Conservation (phyloP, 2,797 vertebrate genomes). For the Malurus splendens region DNA sequence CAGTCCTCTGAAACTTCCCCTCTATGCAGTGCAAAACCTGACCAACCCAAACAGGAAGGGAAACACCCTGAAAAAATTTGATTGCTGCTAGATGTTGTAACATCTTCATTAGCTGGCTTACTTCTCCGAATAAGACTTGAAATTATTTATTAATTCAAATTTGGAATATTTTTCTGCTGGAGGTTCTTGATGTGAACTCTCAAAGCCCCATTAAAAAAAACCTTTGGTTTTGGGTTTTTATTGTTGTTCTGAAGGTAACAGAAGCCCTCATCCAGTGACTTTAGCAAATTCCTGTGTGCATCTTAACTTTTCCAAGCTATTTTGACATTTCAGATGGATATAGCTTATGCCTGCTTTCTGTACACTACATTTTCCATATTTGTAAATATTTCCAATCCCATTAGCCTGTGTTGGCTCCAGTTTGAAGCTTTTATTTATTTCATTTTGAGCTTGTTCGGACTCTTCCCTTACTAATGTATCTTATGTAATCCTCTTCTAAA, state of each 20-base stretch:
- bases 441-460: neutral
- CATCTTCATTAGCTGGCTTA: neutral
- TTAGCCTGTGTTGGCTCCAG: neutral
- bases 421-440: conserved; percentile 23
- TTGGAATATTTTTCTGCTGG: neutral
- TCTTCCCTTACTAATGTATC: conserved; percentile 7
- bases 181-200: neutral
- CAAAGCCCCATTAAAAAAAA: neutral
- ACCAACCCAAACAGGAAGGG: neutral
- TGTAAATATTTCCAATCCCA: neutral
- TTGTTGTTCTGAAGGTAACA: neutral
- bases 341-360: neutral
- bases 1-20: neutral
- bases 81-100: neutral
- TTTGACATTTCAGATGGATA: neutral
- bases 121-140: neutral
- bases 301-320: neutral
- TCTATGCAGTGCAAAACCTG: neutral
- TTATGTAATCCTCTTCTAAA: conserved; percentile 26
- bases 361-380: neutral
- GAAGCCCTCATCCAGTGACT: neutral
- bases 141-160: neutral
- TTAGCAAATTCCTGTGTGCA: neutral
- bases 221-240: neutral
- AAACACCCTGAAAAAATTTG: neutral